A percentile compares a stretch with the other conserved stretches of the same genome.
Conservation (phyloP, 1,140 invertebrate genomes). For the Drosophila nannoptera region DNA sequence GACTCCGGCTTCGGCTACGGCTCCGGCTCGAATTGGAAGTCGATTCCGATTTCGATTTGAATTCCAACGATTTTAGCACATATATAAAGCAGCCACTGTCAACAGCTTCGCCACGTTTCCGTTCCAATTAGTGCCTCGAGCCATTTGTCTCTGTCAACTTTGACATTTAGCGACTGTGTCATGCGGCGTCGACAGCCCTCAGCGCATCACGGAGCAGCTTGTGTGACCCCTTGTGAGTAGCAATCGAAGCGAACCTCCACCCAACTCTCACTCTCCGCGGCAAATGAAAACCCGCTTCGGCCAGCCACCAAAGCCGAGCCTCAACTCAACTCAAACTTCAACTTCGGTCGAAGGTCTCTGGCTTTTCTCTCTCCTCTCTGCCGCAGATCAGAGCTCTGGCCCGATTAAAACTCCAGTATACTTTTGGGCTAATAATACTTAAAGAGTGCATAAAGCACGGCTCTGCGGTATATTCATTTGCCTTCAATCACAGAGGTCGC, state of each 20-base stretch:
- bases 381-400: not conserved
- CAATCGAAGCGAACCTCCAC: not conserved
- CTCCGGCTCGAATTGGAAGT: not conserved
- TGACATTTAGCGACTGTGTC: slow-evolving; percentile 46
- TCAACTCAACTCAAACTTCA: not conserved
- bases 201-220: slow-evolving; percentile 29
- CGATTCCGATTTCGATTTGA: not conserved
- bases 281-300: not conserved
- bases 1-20: not conserved
- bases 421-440: not conserved
- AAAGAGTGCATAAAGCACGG: not conserved
- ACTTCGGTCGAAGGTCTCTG: not conserved
- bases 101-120: slow-evolving; percentile 50
- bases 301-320: not conserved
- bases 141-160: slow-evolving; percentile 58
- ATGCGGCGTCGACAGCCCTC: slow-evolving; percentile 27
- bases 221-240: slow-evolving; percentile 7
- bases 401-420: not conserved
- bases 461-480: not conserved
- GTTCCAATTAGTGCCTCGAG: slow-evolving; percentile 46
- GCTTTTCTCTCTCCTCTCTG: not conserved
- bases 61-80: not conserved
- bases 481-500: not conserved
- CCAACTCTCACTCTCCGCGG: slow-evolving; percentile 5
- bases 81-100: slow-evolving; percentile 40